Conservation (phyloP, 2,113 vertebrate species). For the Hiodon alosoides region DNA sequence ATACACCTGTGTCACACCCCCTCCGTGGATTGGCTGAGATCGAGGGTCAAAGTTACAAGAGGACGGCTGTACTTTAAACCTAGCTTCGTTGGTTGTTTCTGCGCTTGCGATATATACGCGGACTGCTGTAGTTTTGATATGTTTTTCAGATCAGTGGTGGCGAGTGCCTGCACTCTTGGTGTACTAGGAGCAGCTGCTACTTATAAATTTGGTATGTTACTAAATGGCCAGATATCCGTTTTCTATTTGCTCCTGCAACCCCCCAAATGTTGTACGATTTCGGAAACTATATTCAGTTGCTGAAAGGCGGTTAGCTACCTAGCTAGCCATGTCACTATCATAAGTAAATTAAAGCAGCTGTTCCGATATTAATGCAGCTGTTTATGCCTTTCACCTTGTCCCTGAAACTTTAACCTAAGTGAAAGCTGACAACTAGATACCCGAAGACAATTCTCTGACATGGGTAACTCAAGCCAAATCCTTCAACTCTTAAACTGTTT, state of each 20-base stretch:
- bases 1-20: constrained; percentile 24
- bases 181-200: constrained; percentile 54
- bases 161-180: constrained; percentile 57
- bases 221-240: not conserved
- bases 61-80: constrained; percentile 35
- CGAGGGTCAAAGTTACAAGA: constrained; percentile 40
- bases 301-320: not conserved
- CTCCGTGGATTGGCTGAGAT: constrained; percentile 47
- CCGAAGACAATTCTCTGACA: too few relatives aligned
- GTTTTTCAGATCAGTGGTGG: constrained; percentile 54
- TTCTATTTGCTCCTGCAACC: not conserved
- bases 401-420: too few relatives aligned
- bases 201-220: constrained; percentile 55
- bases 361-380: not conserved
- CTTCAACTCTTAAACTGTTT: too few relatives aligned
- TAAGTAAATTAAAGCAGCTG: not conserved
- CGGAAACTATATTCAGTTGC: not conserved
- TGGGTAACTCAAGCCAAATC: too few relatives aligned
- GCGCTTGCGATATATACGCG: constrained; percentile 29
- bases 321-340: not conserved
- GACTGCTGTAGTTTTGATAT: constrained; percentile 43
- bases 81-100: constrained; percentile 44
- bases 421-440: too few relatives aligned
- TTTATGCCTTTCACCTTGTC: not conserved
- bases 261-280: not conserved